These are phyloP conservation scores for Philaenus spumarius DNA, from an alignment of 1,140 invertebrate genomes.

Conservation along the genomic window DNA sequence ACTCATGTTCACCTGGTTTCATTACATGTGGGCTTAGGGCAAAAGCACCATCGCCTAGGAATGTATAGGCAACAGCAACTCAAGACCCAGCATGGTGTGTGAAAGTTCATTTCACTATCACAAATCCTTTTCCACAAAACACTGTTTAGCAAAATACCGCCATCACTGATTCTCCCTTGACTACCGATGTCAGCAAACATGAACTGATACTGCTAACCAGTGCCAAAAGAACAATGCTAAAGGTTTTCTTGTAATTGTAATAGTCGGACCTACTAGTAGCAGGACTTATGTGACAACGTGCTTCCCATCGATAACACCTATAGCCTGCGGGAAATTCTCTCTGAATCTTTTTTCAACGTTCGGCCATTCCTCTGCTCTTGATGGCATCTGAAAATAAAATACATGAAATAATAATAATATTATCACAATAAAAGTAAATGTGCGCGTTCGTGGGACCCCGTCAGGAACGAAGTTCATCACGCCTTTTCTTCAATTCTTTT, in stretches of 20 bases:
- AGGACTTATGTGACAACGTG: constrained; percentile 37
- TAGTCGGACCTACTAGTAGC: constrained; percentile 24
- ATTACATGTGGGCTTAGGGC: constrained; percentile 38
- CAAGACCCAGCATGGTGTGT: constrained; percentile 25
- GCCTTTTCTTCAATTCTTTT: too few species aligned
- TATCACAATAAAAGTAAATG: too few species aligned
- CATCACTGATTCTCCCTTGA: constrained; percentile 33
- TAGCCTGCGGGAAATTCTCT: constrained; percentile 32
- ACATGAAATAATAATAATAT: constrained; percentile 3
- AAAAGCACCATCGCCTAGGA: constrained; percentile 46
- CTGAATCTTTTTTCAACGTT: constrained; percentile 33
- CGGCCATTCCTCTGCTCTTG: constrained; percentile 32
- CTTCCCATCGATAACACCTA: constrained; percentile 40
- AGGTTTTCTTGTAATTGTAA: constrained; percentile 21
- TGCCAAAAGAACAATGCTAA: constrained; percentile 22
- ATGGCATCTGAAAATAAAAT: constrained; percentile 26
- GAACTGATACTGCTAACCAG: constrained; percentile 22
- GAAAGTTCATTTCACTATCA: constrained; percentile 28
- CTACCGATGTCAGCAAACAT: constrained; percentile 20
- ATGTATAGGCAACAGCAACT: constrained; percentile 19
- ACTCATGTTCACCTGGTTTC: constrained; percentile 43
- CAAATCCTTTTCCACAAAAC: constrained; percentile 26
- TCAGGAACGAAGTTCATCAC: too few species aligned
- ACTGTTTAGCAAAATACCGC: constrained; percentile 35
- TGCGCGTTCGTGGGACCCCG: too few species aligned